phyloP scores from a whole-genome alignment of 2,797 vertebrate genomes.

The Paramormyrops hopkinsi region DNA sequence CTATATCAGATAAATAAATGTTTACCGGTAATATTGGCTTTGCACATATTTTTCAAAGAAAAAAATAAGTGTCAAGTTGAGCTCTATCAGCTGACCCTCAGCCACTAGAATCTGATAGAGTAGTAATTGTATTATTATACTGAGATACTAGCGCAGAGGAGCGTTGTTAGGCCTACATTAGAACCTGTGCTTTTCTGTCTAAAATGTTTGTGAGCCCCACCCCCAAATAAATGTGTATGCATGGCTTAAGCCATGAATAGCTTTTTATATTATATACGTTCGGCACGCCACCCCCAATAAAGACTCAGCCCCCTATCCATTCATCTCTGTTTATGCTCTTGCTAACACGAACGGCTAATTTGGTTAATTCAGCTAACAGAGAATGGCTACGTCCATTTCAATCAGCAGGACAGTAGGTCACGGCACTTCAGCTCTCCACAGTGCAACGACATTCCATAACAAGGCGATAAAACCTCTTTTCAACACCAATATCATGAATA shows the following conservation, averaged over 20 bases:
- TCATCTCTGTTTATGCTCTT: background rate
- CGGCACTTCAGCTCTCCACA: background rate
- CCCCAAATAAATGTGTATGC: background rate
- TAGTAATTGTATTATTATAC: background rate
- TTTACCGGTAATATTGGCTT: background rate
- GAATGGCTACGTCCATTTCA: background rate
- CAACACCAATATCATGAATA: background rate
- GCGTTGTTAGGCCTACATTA: background rate
- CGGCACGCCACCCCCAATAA: background rate
- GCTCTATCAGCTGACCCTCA: background rate
- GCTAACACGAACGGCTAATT: background rate
- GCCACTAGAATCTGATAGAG: background rate
- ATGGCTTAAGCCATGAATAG: background rate
- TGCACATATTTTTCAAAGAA: background rate
- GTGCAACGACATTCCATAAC: background rate
- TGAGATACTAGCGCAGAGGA: background rate
- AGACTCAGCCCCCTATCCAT: background rate
- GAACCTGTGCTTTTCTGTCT: background rate
- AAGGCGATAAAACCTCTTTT: background rate
- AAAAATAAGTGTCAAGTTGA: background rate
- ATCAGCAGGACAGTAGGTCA: background rate
- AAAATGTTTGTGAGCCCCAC: no score
- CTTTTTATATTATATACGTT: background rate
- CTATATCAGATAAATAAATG: background rate
- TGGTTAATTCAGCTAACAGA: background rate